Base-by-base conservation (phyloP, 1,140 invertebrate species). In the Bombus pyrosoma region DNA sequence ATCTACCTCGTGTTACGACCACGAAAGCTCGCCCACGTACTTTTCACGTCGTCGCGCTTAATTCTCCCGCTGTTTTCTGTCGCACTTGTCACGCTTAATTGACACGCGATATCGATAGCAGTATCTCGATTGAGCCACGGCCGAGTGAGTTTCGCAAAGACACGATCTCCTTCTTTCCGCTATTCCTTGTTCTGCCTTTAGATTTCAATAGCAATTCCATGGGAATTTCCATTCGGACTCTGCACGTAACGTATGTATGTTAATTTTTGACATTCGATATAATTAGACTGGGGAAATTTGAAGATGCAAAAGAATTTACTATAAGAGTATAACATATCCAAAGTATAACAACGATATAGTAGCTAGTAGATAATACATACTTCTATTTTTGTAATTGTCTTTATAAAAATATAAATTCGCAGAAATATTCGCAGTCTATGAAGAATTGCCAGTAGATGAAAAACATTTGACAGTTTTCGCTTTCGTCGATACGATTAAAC, bases 81-180 rank as follows among this genome's bases (percentile, higher is more conserved):
- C 78, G 75, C 62, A 66, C 69, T 43, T 71, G 87, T 69, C 83
- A 43, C 41, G 22, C 69, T 88, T 88, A 89, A 89, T 88, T 89
- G 86, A 81, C 64, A 66, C 47, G 57, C 74, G 59, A 88, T 88
- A 86, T 75, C 68, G 80, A 85, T 89, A 74, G 28, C 59, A 74
- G 78, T 75, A 81, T 85, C 83, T 66, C 69, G 68, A 73, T 53
- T 64, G 53, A 25, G n/a, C 57, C 37, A 78, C 64, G 75, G 64
- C 77, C 68, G 34, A 57, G 37, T 39, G 59, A 85, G 59, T 81
- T 74, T 85, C 71, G 78, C 78, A 32, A 57, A 73, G 53, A 43
- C 69, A 73, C 68, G 53, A 64, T 64, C 37, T 78, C 22, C 15
- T 53, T 76, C 22, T 39, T 37, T 18, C 47, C 53, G 25, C 6